phyloP scores from a whole-genome alignment of 1,140 invertebrate genomes.

The Cyclina sinensis region DNA sequence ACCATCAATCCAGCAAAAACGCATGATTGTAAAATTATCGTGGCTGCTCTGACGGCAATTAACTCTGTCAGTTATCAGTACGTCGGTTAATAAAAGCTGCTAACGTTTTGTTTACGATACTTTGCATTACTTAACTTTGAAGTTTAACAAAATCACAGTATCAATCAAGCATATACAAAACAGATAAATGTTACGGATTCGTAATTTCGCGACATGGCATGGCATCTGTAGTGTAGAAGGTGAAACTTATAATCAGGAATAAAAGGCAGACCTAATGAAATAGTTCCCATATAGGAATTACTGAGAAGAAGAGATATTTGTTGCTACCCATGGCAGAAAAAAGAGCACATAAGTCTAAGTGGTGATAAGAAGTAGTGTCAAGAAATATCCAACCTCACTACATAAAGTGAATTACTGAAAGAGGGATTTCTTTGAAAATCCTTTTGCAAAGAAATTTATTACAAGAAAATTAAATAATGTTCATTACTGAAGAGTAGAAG shows the following conservation, averaged over 20 bases:
- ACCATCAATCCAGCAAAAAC: too few relatives aligned
- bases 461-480: not conserved
- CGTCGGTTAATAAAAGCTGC: too few relatives aligned
- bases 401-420: slow-evolving; percentile 23
- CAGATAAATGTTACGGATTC: too few relatives aligned
- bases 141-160: too few relatives aligned
- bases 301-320: slow-evolving; percentile 5
- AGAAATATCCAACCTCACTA: slow-evolving; percentile 25
- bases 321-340: not conserved
- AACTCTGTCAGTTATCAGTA: too few relatives aligned
- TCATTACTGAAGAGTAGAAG: not conserved
- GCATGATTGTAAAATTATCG: too few relatives aligned
- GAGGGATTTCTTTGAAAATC: not conserved
- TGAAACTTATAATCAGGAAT: not conserved
- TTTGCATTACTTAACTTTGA: too few relatives aligned
- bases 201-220: too few relatives aligned
- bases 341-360: slow-evolving; percentile 13
- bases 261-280: slow-evolving; percentile 34
- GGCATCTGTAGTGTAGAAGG: not conserved
- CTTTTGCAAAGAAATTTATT: not conserved
- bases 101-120: too few relatives aligned
- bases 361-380: not conserved
- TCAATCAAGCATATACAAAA: too few relatives aligned
- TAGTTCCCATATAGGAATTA: slow-evolving; percentile 21
- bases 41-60: too few relatives aligned